phyloP scores from a whole-genome alignment of 2,888 invertebrate genomes.

The Pachliopta kotzebuea region DNA sequence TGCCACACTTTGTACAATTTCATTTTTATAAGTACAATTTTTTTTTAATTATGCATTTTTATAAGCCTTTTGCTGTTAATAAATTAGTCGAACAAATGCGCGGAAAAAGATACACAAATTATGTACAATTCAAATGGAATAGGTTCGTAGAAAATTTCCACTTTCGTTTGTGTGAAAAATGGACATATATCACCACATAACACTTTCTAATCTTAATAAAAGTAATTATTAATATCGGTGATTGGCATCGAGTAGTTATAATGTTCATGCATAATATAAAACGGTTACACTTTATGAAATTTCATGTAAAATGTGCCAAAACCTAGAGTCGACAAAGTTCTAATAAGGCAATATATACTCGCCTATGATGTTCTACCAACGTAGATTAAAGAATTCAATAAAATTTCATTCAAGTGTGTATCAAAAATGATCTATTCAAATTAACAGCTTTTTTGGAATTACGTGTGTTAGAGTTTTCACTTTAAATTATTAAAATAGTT shows the following conservation, averaged over 20 bases:
- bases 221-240: not conserved
- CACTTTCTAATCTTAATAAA: not conserved
- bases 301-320: conserved; percentile 55
- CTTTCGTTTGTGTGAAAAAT: not conserved
- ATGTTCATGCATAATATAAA: conserved; percentile 26
- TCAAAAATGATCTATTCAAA: conserved; percentile 19
- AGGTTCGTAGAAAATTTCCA: not conserved
- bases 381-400: conserved; percentile 15
- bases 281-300: conserved; percentile 9
- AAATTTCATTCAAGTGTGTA: conserved; percentile 19
- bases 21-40: conserved; percentile 17
- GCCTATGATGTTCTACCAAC: conserved; percentile 17
- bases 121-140: not conserved
- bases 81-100: conserved; percentile 12
- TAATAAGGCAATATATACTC: conserved; percentile 18
- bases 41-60: conserved; percentile 1
- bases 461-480: conserved; percentile 35
- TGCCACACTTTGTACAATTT: conserved; percentile 23
- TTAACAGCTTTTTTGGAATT: conserved; percentile 24
- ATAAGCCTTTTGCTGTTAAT: not conserved
- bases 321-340: conserved; percentile 41
- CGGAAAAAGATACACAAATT: not conserved
- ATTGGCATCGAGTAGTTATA: not conserved
- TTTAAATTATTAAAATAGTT: conserved; percentile 30
- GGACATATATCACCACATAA: not conserved